Evolutionary conservation across 2,113 vertebrate species (phyloP), one percentile per base, ranked within the genome.

Genomic region (Cheirogaleus medius): DNA sequence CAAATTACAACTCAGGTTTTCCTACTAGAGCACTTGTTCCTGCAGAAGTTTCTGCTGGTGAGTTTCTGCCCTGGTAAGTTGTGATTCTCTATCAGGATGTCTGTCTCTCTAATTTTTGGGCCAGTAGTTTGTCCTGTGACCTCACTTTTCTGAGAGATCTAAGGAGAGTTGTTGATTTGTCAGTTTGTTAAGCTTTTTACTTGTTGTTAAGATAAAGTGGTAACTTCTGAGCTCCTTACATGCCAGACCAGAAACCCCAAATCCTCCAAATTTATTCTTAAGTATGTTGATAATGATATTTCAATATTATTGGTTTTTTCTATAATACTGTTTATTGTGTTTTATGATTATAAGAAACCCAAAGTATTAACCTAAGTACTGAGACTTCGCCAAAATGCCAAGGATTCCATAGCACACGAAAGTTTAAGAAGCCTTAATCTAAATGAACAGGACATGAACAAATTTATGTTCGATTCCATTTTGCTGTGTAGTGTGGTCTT

Each of bases 391-490:
- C 27, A 37, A 91, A 95, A 82, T 64, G 18, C 20, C 58, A 58
- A 88, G 58, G 23, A 32, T 15, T 73, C 14, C 21, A 76, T 32
- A 11, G 32, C 7, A 74, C 27, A 69, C n/a, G 74, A 69, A 42
- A 27, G 21, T 74, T 91, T 49, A 56, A 71, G 29, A 74, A 91
- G 14, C 17, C 18, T 14, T 66, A 25, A 68, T 94, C 34, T 97
- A 58, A 90, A 94, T 0, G 17, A 92, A 29, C 10, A 1, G 32
- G 47, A 81, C 90, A 64, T 47, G 87, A 13, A 23, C 13, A 47
- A 80, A 78, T 27, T 94, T 90, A 63, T 90, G 60, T 69, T 97
- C 92, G 90, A 96, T 98, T 97, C 56, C 89, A 73, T 95, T 78
- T 97, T 88, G 21, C 12, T 39, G 4, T 94, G 85, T 37, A 94